Evolutionary conservation across 1,140 invertebrate species (phyloP).

Genomic region (Drosophila ambigua): DNA sequence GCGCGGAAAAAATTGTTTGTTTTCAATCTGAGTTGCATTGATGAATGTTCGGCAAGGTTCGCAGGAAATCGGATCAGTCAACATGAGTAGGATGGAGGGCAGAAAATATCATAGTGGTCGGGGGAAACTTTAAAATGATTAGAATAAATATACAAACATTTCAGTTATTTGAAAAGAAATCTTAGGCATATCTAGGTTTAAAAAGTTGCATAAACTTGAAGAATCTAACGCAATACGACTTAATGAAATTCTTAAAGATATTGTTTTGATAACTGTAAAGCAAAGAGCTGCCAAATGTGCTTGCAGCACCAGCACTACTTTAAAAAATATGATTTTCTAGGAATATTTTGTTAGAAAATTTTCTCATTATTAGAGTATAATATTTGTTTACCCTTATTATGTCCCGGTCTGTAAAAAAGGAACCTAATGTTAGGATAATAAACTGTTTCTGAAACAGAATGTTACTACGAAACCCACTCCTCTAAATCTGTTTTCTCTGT

Average conservation of each 20-base stretch:
- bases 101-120: neutral
- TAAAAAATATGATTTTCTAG: no score
- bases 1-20: slow-evolving; percentile 57
- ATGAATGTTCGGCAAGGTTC: slow-evolving; percentile 53
- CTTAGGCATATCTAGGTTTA: neutral
- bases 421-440: no score
- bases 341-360: no score
- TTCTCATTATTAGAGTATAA: no score
- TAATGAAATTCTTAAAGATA: no score
- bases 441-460: no score
- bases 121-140: slow-evolving; percentile 16
- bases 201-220: neutral
- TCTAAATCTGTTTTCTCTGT: neutral
- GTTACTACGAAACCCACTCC: no score
- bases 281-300: no score
- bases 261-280: no score
- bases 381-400: no score
- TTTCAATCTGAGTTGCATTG: slow-evolving; percentile 50
- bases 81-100: slow-evolving; percentile 21
- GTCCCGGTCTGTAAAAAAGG: no score
- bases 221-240: slow-evolving; percentile 3
- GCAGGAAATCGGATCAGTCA: slow-evolving; percentile 56
- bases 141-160: slow-evolving; percentile 26
- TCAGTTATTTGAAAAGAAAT: neutral
- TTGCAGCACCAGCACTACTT: no score